These are phyloP conservation scores for Hemaris fuciformis DNA, from an alignment of 2,888 invertebrate genomes.

Conservation along the genomic window DNA sequence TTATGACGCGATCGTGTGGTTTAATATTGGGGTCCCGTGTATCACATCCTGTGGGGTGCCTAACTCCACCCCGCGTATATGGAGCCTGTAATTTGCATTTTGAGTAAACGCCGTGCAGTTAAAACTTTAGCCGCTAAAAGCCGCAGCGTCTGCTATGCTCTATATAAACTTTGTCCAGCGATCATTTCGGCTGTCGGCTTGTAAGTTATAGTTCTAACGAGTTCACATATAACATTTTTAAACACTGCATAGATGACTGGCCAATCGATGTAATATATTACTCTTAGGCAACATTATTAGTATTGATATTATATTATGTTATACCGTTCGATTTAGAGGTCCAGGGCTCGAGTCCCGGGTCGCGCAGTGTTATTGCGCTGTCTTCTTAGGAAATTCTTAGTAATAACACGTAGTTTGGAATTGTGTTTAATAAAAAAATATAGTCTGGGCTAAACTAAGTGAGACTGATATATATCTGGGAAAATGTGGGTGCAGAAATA, in stretches of 20 bases:
- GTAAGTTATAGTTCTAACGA: conserved; percentile 33
- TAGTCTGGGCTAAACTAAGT: no score
- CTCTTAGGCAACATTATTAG: neutral
- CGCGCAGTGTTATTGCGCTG: no score
- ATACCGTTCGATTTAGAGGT: no score
- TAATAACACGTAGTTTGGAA: no score
- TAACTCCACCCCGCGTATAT: conserved; percentile 56
- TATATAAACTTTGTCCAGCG: conserved; percentile 54
- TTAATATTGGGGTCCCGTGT: conserved; percentile 74
- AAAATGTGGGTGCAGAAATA: no score
- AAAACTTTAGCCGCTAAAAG: conserved; percentile 70
- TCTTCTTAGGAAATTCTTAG: no score
- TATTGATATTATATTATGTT: no score
- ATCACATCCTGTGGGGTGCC: conserved; percentile 66
- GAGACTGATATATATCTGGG: no score
- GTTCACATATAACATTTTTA: conserved; percentile 8
- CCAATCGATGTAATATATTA: neutral
- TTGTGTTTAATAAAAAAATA: no score
- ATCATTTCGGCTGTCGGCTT: conserved; percentile 45
- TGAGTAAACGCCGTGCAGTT: conserved; percentile 72
- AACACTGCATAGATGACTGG: neutral
- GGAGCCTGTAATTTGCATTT: conserved; percentile 76
- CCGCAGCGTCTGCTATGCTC: conserved; percentile 51
- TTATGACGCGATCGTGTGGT: conserved; percentile 72
- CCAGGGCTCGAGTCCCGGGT: no score